phyloP scores from a whole-genome alignment of 2,888 invertebrate genomes.

The Aleiodes testaceus region DNA sequence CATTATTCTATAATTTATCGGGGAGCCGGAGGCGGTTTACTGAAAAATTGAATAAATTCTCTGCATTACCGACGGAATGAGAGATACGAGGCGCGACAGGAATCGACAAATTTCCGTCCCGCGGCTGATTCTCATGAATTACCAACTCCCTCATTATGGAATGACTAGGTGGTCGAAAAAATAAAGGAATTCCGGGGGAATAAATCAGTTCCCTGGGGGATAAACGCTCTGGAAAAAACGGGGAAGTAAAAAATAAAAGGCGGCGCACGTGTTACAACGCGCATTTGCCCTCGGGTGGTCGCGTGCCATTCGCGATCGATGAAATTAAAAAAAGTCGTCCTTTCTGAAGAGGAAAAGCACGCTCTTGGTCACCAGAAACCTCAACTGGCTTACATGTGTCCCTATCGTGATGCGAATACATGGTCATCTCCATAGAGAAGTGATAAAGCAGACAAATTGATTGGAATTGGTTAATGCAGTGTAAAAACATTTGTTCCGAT shows the following conservation, averaged over 20 bases:
- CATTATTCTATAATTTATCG: background rate
- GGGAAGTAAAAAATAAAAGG: slow-evolving; percentile 10
- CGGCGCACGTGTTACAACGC: slow-evolving; percentile 34
- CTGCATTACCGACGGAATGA: slow-evolving; percentile 18
- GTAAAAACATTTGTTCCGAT: no score
- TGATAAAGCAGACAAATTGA: no score
- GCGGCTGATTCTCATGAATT: slow-evolving; percentile 38
- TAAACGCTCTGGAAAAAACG: background rate
- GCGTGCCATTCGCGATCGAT: slow-evolving; percentile 56
- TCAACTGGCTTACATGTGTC: no score
- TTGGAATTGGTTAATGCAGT: no score
- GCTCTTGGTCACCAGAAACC: no score
- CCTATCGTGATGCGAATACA: no score
- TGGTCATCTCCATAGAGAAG: no score
- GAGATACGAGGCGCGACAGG: slow-evolving; percentile 20
- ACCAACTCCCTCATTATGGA: slow-evolving; percentile 29
- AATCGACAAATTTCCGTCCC: slow-evolving; percentile 25
- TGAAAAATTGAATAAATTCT: slow-evolving; percentile 18
- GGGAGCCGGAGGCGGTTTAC: no score
- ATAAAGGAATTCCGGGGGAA: background rate
- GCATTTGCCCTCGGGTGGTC: slow-evolving; percentile 52
- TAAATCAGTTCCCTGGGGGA: slow-evolving; percentile 27
- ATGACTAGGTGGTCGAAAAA: slow-evolving; percentile 7
- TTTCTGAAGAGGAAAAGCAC: no score
- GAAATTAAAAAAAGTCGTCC: no score